Percentiles rank a stretch among this genome's conserved stretches.
These are phyloP conservation scores for Nomada fucata DNA, from an alignment of 2,888 invertebrate genomes.

Conservation along the genomic window DNA sequence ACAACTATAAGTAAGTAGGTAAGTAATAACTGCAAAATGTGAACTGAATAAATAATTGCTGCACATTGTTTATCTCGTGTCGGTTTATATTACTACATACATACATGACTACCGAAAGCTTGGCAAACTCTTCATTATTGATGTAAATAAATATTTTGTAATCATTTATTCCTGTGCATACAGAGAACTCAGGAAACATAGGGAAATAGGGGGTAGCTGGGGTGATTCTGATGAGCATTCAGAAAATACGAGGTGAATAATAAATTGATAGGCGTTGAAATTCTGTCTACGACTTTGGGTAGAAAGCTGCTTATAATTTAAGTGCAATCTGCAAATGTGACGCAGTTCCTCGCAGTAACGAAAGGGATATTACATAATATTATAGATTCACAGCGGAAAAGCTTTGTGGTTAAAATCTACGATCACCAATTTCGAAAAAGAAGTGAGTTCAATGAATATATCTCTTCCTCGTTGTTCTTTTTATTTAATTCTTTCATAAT, in stretches of 20 bases:
- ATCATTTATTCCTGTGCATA: too few species aligned
- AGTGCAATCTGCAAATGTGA: slow-evolving; percentile 3
- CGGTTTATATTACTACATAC: too few species aligned
- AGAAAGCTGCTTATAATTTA: background rate
- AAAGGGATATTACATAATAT: slow-evolving; percentile 11
- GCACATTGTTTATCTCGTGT: too few species aligned
- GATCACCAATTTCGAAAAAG: slow-evolving; percentile 23
- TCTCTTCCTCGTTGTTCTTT: background rate
- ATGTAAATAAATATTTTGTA: too few species aligned
- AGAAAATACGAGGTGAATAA: background rate
- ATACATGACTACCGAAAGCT: too few species aligned
- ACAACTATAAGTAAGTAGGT: too few species aligned
- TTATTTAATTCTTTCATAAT: slow-evolving; percentile 11
- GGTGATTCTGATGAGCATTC: too few species aligned
- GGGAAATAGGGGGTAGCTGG: too few species aligned
- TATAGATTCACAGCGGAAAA: slow-evolving; percentile 15
- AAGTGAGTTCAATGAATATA: slow-evolving; percentile 9
- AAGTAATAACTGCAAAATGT: too few species aligned
- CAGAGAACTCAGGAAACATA: too few species aligned
- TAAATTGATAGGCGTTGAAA: slow-evolving; percentile 1
- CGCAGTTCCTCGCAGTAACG: slow-evolving; percentile 11
- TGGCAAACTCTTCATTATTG: too few species aligned
- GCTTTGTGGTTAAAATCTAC: slow-evolving; percentile 34
- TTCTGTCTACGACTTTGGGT: background rate
- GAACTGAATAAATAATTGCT: too few species aligned